Conservation (phyloP, 1,140 invertebrate genomes). For the Harpegnathos saltator region DNA sequence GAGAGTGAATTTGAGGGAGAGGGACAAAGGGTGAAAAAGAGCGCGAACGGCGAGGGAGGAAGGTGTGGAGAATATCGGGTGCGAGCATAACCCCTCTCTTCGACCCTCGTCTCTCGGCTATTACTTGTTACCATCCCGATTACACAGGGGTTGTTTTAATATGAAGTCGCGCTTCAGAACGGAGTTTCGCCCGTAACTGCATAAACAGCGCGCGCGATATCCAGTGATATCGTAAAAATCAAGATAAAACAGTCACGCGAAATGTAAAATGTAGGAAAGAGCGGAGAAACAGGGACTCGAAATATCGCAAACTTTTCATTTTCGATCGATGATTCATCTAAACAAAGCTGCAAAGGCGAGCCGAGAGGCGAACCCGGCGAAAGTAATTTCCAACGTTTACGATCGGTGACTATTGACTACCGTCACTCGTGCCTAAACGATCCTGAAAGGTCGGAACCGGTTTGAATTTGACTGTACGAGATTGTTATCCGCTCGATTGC, state of each 20-base stretch:
- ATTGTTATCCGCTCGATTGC: slow-evolving; percentile 33
- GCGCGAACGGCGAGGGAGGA: slow-evolving; percentile 21
- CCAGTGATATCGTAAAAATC: background rate
- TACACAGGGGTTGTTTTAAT: slow-evolving; percentile 69
- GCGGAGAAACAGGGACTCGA: background rate
- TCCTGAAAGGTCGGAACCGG: slow-evolving; percentile 57
- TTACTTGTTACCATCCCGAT: slow-evolving; percentile 72
- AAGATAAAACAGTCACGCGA: too few species aligned
- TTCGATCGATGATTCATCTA: background rate
- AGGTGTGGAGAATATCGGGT: slow-evolving; percentile 24
- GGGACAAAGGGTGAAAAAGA: slow-evolving; percentile 50
- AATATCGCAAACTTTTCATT: background rate
- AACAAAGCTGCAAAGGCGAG: background rate
- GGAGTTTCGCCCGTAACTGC: slow-evolving; percentile 68
- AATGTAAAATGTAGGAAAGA: background rate
- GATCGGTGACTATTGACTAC: slow-evolving; percentile 46
- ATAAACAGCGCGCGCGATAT: slow-evolving; percentile 61
- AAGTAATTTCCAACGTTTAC: slow-evolving; percentile 18
- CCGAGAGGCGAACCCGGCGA: too few species aligned
- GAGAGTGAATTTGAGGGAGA: slow-evolving; percentile 75
- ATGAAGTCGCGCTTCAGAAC: slow-evolving; percentile 56
- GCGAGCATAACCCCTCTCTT: slow-evolving; percentile 47
- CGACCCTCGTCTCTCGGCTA: slow-evolving; percentile 65
- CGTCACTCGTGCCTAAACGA: slow-evolving; percentile 51
- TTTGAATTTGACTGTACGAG: slow-evolving; percentile 27